Percentiles rank a stretch among this genome's conserved stretches.
These are phyloP conservation scores for Melanostoma mellinum DNA, from an alignment of 2,888 invertebrate genomes.

Conservation along the genomic window DNA sequence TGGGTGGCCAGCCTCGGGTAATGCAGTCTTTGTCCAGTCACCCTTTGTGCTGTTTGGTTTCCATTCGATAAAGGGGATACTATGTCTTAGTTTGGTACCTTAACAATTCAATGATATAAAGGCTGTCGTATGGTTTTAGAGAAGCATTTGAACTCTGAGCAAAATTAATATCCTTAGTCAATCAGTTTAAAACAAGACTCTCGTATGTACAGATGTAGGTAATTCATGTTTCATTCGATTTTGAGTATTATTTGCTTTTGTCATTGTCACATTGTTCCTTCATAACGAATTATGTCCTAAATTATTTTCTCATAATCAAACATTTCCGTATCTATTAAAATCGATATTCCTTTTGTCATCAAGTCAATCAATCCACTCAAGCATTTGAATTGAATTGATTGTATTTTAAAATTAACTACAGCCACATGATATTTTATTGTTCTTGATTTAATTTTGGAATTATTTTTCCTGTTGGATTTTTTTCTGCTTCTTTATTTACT, in stretches of 20 bases:
- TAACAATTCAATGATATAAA: slow-evolving; percentile 32
- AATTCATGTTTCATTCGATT: slow-evolving; percentile 4
- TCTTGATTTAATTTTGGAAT: no score
- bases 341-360: slow-evolving; percentile 32
- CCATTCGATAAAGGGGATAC: slow-evolving; percentile 20
- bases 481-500: no score
- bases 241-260: not conserved
- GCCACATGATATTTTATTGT: no score
- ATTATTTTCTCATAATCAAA: slow-evolving; percentile 32
- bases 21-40: slow-evolving; percentile 32
- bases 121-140: slow-evolving; percentile 11
- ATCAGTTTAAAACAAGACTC: not conserved
- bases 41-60: slow-evolving; percentile 29
- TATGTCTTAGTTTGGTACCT: slow-evolving; percentile 27
- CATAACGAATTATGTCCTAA: slow-evolving; percentile 21
- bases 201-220: slow-evolving; percentile 13
- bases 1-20: slow-evolving; percentile 22
- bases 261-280: slow-evolving; percentile 20
- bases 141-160: slow-evolving; percentile 9
- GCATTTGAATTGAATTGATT: not conserved
- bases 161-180: slow-evolving; percentile 27
- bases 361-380: slow-evolving; percentile 8
- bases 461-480: no score
- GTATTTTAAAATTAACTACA: no score
- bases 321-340: slow-evolving; percentile 18